These are phyloP conservation scores for Lepilemur septentrionalis DNA, from an alignment of 2,797 vertebrate species.

Conservation along the genomic window DNA sequence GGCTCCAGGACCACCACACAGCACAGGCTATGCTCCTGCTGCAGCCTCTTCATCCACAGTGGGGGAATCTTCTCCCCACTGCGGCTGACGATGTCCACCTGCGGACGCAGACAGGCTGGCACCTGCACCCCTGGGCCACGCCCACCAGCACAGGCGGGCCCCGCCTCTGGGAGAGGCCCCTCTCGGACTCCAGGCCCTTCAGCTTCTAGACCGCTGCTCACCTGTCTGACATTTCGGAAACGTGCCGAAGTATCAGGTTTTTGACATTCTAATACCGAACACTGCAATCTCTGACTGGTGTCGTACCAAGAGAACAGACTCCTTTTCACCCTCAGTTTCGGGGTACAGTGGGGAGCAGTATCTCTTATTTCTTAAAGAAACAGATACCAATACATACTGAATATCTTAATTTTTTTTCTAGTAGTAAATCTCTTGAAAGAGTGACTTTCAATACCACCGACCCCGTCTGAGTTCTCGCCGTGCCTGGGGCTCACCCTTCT, in stretches of 20 bases:
- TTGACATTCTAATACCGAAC: rapidly evolving
- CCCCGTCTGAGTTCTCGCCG: neutral
- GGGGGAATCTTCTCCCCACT: slow-evolving; percentile 88
- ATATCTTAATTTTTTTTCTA: rapidly evolving
- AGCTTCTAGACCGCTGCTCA: neutral
- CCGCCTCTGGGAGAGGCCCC: neutral
- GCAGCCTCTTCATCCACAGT: slow-evolving; percentile 85
- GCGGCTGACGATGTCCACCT: slow-evolving; percentile 88
- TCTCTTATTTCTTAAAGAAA: neutral
- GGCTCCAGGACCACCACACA: slow-evolving; percentile 90
- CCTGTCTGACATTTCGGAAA: neutral
- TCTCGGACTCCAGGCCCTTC: rapidly evolving
- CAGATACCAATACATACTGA: rapidly evolving
- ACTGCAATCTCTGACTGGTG: rapidly evolving
- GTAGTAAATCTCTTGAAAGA: neutral
- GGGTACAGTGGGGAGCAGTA: rapidly evolving
- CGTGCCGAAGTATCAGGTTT: neutral
- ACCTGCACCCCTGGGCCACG: neutral
- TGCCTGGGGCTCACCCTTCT: neutral
- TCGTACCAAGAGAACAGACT: neutral
- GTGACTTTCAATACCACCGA: rapidly evolving
- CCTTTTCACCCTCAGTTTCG: neutral
- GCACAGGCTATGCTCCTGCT: slow-evolving; percentile 73
- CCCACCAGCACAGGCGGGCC: neutral
- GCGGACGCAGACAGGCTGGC: neutral